Percentiles rank a stretch among this genome's conserved stretches.
These are phyloP conservation scores for Enteromius viviparus DNA, from an alignment of 2,797 vertebrate species.

Conservation along the genomic window DNA sequence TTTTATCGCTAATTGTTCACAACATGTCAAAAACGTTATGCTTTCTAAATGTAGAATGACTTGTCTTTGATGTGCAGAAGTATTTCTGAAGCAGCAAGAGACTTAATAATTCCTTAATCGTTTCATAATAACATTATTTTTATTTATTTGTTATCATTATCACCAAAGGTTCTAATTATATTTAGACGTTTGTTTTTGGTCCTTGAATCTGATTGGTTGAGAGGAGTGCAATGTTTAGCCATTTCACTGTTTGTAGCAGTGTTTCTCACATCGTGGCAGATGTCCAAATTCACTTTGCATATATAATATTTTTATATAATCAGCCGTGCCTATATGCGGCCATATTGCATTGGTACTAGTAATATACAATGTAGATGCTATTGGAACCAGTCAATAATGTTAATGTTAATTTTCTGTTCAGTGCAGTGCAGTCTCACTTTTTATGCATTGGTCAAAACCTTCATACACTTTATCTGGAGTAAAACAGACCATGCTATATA, in stretches of 20 bases:
- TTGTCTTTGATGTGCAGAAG: constrained; percentile 60
- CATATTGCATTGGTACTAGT: not conserved
- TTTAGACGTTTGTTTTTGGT: not conserved
- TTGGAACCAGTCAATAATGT: too few species aligned
- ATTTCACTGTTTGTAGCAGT: not conserved
- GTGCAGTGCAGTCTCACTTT: not conserved
- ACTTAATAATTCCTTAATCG: constrained; percentile 6
- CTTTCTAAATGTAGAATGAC: constrained; percentile 73
- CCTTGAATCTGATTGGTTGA: not conserved
- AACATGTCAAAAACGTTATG: constrained; percentile 70
- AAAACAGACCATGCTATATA: not conserved
- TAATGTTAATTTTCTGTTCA: not conserved
- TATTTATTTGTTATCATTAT: not conserved
- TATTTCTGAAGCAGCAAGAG: constrained; percentile 9
- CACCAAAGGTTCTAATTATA: not conserved
- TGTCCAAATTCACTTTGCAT: not conserved
- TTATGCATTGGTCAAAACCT: constrained; percentile 8
- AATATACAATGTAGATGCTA: not conserved
- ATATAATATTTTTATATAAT: not conserved
- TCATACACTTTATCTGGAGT: not conserved
- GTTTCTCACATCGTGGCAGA: not conserved
- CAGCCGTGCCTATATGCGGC: not conserved
- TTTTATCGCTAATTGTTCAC: constrained; percentile 44
- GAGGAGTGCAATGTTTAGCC: not conserved
- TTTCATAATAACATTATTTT: not conserved